Evolutionary conservation across 2,113 vertebrate genomes (phyloP).

Genomic region (Tragelaphus scriptus): DNA sequence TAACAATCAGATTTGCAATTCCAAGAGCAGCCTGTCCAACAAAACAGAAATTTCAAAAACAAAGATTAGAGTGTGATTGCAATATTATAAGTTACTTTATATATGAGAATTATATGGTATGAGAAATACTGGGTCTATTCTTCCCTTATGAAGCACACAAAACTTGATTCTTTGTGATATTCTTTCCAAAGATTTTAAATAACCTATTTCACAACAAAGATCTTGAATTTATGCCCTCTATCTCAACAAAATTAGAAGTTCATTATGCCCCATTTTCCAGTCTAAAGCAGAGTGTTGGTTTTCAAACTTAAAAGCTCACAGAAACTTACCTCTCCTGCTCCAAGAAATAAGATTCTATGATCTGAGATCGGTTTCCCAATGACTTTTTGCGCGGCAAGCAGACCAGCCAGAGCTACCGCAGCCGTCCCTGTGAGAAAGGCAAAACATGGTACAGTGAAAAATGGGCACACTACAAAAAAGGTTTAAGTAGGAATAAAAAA

Average conservation of each 20-base stretch:
- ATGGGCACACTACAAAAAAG: fast-evolving
- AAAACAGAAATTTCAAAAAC: slow-evolving; percentile 17
- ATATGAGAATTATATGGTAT: neutral
- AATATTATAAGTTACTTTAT: neutral
- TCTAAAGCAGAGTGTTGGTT: neutral
- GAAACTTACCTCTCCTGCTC: slow-evolving; percentile 93
- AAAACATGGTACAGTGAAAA: neutral
- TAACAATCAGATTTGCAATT: slow-evolving; percentile 96
- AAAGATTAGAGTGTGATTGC: neutral
- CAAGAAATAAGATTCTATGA: slow-evolving; percentile 93
- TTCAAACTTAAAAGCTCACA: slow-evolving; percentile 17
- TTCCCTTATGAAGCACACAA: neutral
- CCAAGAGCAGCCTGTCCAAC: slow-evolving; percentile 91
- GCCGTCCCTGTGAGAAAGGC: slow-evolving; percentile 87
- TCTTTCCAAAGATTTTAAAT: slow-evolving; percentile 27
- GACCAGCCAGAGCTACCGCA: slow-evolving; percentile 92
- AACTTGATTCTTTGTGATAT: neutral
- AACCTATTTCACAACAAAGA: neutral
- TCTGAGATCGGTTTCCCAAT: slow-evolving; percentile 89
- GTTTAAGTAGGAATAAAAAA: fast-evolving
- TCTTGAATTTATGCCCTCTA: neutral
- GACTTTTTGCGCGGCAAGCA: slow-evolving; percentile 90
- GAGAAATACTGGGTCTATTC: neutral
- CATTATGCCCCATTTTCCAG: neutral
- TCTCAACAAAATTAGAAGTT: neutral